Base-by-base conservation (phyloP, 1,140 invertebrate genomes). In the Drepana arcuata region DNA sequence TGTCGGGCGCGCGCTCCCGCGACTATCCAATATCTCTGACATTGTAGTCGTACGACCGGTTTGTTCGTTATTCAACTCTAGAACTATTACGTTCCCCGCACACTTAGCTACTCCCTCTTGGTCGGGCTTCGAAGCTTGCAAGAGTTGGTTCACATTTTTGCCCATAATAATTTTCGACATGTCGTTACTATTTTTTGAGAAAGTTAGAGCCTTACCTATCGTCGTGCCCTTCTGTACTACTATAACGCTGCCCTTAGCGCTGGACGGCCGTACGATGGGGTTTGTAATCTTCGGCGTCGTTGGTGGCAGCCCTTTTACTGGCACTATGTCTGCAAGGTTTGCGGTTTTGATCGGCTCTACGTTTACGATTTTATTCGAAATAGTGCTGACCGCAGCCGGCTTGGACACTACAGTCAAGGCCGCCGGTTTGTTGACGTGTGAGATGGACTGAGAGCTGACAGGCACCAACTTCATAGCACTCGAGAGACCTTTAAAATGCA, bases 111-210 rank as follows among this genome's bases (percentile, higher is more conserved):
- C 37, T 6, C 78, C 73, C 0, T 37, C 44, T 48, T 71, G 71
- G n/a, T 80, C 74, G 2, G 71, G 47, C 46, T 81, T 81, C 1
- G 68, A 58, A 2, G 75, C 72, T 62, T 83, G 79, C 21, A 83
- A 35, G 2, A 81, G 45, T 49, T 83, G 69, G 39, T 72, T 81
- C 7, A 83, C 67, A 47, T 84, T 84, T 47, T 82, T 82, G 6
- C 75, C 72, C 82, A 84, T 84, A 21, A 84, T 79, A 41, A 83
- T 77, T 67, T 83, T 84, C 7, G 78, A 73, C 47, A 83, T 68
- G 29, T 83, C 78, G 38, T 73, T 79, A 9, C 70, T 67, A 39
- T 79, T 83, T 59, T 81, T 84, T 9, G 75, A 64, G 25, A 84
- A 80, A 2, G 74, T 66, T 16, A 84, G 51, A 2, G 75, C 63